Percentiles rank a stretch among this genome's conserved stretches.
Evolutionary conservation across 2,797 vertebrate genomes (phyloP).

Genomic region (Chloroceryle inda): DNA sequence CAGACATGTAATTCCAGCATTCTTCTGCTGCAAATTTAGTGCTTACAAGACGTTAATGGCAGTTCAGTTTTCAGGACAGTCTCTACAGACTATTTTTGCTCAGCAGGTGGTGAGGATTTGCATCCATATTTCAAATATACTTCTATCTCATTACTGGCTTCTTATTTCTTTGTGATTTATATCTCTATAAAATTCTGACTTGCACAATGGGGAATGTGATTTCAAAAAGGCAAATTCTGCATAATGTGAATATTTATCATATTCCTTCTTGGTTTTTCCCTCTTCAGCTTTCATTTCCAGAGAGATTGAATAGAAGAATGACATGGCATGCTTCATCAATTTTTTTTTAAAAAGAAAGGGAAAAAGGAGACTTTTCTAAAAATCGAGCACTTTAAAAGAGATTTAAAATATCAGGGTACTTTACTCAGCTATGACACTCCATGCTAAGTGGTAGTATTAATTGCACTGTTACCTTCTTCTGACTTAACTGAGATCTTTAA

Average conservation of each 20-base stretch:
- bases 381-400: constrained; percentile 25
- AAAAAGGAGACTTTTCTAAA: neutral
- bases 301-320: constrained; percentile 37
- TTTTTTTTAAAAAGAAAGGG: neutral
- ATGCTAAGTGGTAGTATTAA: constrained; percentile 33
- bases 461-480: constrained; percentile 49
- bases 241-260: constrained; percentile 76
- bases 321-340: neutral
- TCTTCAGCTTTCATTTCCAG: constrained; percentile 43
- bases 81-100: constrained; percentile 78
- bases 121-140: constrained; percentile 83
- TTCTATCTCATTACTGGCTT: constrained; percentile 82
- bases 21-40: constrained; percentile 77
- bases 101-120: constrained; percentile 81
- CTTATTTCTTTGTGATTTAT: constrained; percentile 84
- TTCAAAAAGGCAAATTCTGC: constrained; percentile 81
- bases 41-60: constrained; percentile 80
- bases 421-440: neutral
- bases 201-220: constrained; percentile 73
- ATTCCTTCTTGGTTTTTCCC: constrained; percentile 29
- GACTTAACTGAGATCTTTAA: constrained; percentile 63
- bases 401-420: constrained; percentile 25
- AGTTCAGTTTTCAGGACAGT: constrained; percentile 73
- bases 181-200: constrained; percentile 77
- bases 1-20: constrained; percentile 68